Evolutionary conservation across 2,888 invertebrate genomes (phyloP).

Genomic region (Protophormia terraenovae): DNA sequence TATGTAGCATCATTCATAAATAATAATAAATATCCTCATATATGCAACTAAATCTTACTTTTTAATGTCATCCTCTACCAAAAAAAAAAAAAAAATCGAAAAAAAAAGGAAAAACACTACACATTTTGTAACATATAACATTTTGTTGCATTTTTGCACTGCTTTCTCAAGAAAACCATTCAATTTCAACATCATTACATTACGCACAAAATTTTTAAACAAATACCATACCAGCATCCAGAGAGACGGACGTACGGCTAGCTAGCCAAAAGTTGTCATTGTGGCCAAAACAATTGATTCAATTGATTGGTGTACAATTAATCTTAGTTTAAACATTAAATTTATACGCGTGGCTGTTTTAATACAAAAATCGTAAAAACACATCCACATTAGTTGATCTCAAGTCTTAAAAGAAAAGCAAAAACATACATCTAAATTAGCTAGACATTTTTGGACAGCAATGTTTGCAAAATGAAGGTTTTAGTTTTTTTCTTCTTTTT

Average conservation of each 20-base stretch:
- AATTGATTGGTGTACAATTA: constrained; percentile 59
- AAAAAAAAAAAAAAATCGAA: neutral
- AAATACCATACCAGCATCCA: neutral
- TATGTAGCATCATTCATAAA: constrained; percentile 51
- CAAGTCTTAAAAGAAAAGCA: constrained; percentile 1
- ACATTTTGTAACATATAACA: constrained; percentile 20
- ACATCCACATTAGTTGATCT: neutral
- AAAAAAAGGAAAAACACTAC: neutral
- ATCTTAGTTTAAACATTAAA: constrained; percentile 28
- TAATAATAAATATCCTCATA: constrained; percentile 33
- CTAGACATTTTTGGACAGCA: constrained; percentile 48
- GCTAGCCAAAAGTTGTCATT: constrained; percentile 2
- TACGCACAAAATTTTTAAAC: constrained; percentile 41
- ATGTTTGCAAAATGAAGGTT: constrained; percentile 44
- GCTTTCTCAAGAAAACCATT: neutral
- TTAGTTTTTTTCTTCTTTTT: no score
- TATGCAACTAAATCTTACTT: constrained; percentile 42
- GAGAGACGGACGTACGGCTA: neutral
- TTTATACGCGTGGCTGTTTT: constrained; percentile 46
- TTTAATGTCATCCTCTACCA: constrained; percentile 44
- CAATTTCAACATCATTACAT: neutral
- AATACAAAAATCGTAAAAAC: no score
- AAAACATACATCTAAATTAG: constrained; percentile 44
- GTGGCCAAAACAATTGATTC: constrained; percentile 49
- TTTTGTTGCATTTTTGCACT: constrained; percentile 19